Conservation (phyloP, 2,888 invertebrate species). For the Tenthredo mesomela region DNA sequence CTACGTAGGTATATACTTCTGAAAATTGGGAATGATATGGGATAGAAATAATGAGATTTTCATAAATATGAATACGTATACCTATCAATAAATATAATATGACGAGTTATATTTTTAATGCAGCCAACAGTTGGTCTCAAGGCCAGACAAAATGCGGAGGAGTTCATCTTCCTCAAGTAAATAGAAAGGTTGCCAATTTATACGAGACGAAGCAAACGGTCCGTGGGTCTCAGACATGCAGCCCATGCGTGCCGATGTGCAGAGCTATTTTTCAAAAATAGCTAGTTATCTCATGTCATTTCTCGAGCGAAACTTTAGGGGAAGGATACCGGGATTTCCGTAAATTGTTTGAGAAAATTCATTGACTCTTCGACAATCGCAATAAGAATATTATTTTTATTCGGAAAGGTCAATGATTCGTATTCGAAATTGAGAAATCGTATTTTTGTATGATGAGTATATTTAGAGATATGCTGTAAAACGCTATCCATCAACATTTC, state of each 20-base stretch:
- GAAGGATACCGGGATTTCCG: not conserved
- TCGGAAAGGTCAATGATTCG: not conserved
- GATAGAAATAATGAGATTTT: not conserved
- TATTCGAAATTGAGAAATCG: not conserved
- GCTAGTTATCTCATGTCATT: not conserved
- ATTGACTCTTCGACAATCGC: not conserved
- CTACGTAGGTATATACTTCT: not conserved
- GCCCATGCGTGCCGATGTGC: not conserved
- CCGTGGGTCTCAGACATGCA: slow-evolving; percentile 3
- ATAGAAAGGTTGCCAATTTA: not conserved
- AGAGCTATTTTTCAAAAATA: not conserved
- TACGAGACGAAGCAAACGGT: not conserved
- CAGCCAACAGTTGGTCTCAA: not conserved
- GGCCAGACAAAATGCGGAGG: not conserved
- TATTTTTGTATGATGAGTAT: not conserved
- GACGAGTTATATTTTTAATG: not conserved
- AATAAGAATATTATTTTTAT: not conserved
- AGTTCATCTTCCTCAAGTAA: not conserved
- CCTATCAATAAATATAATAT: not conserved
- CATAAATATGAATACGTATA: not conserved
- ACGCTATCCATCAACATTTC: not conserved
- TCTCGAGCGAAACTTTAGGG: not conserved
- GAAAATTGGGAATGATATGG: not conserved
- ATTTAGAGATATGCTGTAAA: not conserved
- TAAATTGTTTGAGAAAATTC: not conserved